A percentile compares a stretch with the other conserved stretches of the same genome.
These are phyloP conservation scores for Ardeotis arabs DNA, from an alignment of 2,113 vertebrate genomes.

Conservation along the genomic window DNA sequence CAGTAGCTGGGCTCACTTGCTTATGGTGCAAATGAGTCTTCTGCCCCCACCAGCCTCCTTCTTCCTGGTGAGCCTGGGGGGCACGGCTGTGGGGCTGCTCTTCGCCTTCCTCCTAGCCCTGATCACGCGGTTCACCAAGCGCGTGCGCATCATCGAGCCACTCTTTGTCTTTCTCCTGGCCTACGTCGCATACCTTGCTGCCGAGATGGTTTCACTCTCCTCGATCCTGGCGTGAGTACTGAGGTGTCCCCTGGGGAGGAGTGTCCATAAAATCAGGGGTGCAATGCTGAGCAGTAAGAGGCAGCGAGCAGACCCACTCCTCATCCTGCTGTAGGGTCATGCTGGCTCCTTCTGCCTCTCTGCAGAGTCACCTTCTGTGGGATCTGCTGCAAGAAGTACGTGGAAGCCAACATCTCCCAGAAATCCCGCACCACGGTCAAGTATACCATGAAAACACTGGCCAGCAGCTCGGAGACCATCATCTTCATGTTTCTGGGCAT, in stretches of 20 bases:
- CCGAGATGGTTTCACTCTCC: slow-evolving; percentile 93
- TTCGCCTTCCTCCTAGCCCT: slow-evolving; percentile 93
- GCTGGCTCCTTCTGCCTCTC: neutral
- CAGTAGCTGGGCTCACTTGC: neutral
- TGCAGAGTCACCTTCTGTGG: slow-evolving; percentile 94
- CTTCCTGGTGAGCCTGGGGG: slow-evolving; percentile 93
- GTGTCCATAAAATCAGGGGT: neutral
- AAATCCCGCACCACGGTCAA: slow-evolving; percentile 96
- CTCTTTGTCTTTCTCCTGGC: slow-evolving; percentile 94
- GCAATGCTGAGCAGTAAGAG: neutral
- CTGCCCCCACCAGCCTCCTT: slow-evolving; percentile 86
- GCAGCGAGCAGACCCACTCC: neutral
- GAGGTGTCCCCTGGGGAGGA: no score
- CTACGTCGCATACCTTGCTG: slow-evolving; percentile 93
- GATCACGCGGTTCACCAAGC: slow-evolving; percentile 95
- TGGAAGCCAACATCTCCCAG: slow-evolving; percentile 98
- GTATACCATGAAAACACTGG: slow-evolving; percentile 97
- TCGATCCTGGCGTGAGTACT: slow-evolving; percentile 93
- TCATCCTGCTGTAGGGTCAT: neutral
- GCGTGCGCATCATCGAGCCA: slow-evolving; percentile 96
- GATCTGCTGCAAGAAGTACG: slow-evolving; percentile 94
- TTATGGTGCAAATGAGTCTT: neutral
- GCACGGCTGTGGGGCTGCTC: slow-evolving; percentile 90
- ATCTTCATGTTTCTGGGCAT: slow-evolving; percentile 98
- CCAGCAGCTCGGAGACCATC: slow-evolving; percentile 94